These are phyloP conservation scores for Eilema depressum DNA, from an alignment of 2,888 invertebrate species.

Conservation along the genomic window DNA sequence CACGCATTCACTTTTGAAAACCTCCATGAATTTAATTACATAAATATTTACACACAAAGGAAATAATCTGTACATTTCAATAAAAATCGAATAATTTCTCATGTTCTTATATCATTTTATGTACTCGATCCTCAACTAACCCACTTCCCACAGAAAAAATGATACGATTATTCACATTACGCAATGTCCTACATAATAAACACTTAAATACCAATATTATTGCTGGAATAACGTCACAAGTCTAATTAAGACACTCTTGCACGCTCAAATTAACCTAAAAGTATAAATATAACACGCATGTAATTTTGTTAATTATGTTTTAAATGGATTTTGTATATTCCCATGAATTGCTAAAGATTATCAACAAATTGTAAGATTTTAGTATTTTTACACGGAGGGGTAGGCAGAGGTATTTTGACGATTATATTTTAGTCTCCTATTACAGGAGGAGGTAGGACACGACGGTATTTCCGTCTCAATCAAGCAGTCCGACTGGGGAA, in stretches of 20 bases:
- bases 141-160: conserved; percentile 35
- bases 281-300: background rate
- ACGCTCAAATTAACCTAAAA: conserved; percentile 3
- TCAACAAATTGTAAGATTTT: background rate
- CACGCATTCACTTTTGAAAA: too few relatives aligned
- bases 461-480: too few relatives aligned
- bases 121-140: conserved; percentile 20
- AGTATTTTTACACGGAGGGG: too few relatives aligned
- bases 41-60: conserved; percentile 15
- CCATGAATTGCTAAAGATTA: background rate
- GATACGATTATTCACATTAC: conserved; percentile 34
- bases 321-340: conserved; percentile 3
- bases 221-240: conserved; percentile 19
- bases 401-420: too few relatives aligned
- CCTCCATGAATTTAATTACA: conserved; percentile 21
- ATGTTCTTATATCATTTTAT: conserved; percentile 28
- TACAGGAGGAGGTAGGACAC: too few relatives aligned
- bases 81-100: conserved; percentile 15
- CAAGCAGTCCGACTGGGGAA: too few relatives aligned
- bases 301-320: conserved; percentile 5
- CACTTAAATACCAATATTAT: conserved; percentile 20
- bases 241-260: conserved; percentile 14
- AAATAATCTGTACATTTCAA: conserved; percentile 14
- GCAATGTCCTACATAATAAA: conserved; percentile 32
- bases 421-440: too few relatives aligned